Evolutionary conservation across 1,140 invertebrate species (phyloP).

Genomic region (Maniola jurtina): DNA sequence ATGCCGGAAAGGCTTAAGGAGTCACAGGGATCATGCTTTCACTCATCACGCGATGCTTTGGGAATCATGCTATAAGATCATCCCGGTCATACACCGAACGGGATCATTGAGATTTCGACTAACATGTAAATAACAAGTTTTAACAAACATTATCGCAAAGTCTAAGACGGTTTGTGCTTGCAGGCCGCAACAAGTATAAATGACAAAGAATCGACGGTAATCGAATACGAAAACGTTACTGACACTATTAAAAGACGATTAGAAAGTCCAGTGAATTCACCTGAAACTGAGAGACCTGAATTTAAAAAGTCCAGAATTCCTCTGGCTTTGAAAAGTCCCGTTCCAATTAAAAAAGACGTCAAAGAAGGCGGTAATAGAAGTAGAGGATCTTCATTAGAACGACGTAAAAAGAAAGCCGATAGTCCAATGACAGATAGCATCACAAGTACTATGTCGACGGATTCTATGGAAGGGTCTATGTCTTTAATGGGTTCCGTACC

Average conservation of each 20-base stretch:
- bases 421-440: constrained; percentile 42
- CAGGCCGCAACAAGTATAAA: constrained; percentile 44
- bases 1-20: constrained; percentile 45
- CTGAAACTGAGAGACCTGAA: constrained; percentile 58
- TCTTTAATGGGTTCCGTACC: constrained; percentile 39
- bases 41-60: constrained; percentile 50
- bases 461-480: constrained; percentile 45
- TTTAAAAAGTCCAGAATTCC: constrained; percentile 71
- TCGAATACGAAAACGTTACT: constrained; percentile 70
- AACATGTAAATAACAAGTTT: constrained; percentile 56
- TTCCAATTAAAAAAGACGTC: constrained; percentile 61
- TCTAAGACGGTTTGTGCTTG: constrained; percentile 53
- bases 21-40: constrained; percentile 54
- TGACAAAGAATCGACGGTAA: constrained; percentile 31
- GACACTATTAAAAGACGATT: constrained; percentile 75
- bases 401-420: constrained; percentile 36
- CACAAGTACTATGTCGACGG: constrained; percentile 45
- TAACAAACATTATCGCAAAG: constrained; percentile 39
- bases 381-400: constrained; percentile 54
- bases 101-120: constrained; percentile 37
- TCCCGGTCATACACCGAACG: constrained; percentile 29
- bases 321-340: constrained; percentile 65
- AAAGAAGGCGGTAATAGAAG: constrained; percentile 56
- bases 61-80: constrained; percentile 39
- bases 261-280: constrained; percentile 61